Evolutionary conservation across 1,140 invertebrate species (phyloP).

Genomic region (Drosophila seguyi): DNA sequence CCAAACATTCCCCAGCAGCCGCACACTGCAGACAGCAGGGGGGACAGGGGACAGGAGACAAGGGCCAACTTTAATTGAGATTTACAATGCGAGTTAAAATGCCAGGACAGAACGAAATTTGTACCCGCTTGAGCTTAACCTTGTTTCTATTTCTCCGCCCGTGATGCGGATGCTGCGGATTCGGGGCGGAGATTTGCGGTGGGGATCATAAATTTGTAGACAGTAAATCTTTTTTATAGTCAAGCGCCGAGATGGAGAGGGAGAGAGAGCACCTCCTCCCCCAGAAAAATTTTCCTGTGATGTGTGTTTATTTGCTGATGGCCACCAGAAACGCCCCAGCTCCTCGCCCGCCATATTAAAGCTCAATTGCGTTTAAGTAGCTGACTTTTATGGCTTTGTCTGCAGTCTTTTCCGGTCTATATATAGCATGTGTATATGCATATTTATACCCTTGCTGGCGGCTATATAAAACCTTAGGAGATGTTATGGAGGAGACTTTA

Average conservation of each 20-base stretch:
- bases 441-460: slow-evolving; percentile 9
- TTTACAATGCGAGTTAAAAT: slow-evolving; percentile 75
- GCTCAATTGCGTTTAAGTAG: slow-evolving; percentile 78
- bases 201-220: slow-evolving; percentile 70
- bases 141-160: slow-evolving; percentile 52
- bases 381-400: slow-evolving; percentile 72
- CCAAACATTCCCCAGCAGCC: slow-evolving; percentile 44
- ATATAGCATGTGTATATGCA: slow-evolving; percentile 18
- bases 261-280: background rate
- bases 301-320: slow-evolving; percentile 68
- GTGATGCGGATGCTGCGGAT: slow-evolving; percentile 6
- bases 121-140: slow-evolving; percentile 48
- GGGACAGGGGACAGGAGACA: background rate
- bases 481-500: background rate
- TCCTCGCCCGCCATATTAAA: slow-evolving; percentile 53
- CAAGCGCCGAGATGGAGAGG: slow-evolving; percentile 1
- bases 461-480: slow-evolving; percentile 1
- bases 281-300: slow-evolving; percentile 41
- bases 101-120: slow-evolving; percentile 58
- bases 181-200: slow-evolving; percentile 28
- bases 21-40: slow-evolving; percentile 24
- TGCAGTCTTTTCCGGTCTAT: slow-evolving; percentile 37
- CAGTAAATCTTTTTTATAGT: slow-evolving; percentile 76
- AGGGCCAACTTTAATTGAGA: slow-evolving; percentile 72
- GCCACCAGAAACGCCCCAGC: slow-evolving; percentile 8